Base-by-base conservation (phyloP, 2,888 invertebrate genomes). In the Tachina grossa region DNA sequence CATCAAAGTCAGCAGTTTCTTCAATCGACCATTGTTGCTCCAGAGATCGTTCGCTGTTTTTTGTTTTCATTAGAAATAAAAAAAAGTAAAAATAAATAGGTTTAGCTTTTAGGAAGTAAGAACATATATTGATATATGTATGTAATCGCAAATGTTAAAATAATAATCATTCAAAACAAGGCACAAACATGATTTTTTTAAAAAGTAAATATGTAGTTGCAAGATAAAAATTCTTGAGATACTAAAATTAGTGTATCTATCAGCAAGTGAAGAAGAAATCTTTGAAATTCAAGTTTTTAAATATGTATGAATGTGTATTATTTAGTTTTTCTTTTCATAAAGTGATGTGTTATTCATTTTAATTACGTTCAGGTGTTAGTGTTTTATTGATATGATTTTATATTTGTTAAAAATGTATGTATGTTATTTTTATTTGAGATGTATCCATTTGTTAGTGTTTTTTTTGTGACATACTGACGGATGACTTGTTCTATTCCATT, bases 11-110 rank as follows among this genome's bases (percentile, higher is more conserved):
- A 76, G 86, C 83, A 82, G 76, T 76, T 65, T 87, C 87, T 69
- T 87, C 87, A 72, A 87, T 84, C 43, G 87, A 87, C 83, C 86
- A 83, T 85, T 87, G 87, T 43, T 86, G 80, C 66, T 87, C 86
- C 57, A 83, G 81, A 74, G 84, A 84, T 79, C 85, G 84, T 83
- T 83, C 83, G 83, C 85, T 85, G 41, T 68, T 72, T 66, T n/a
- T 66, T 31, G 16, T 61, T 66, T 6, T 9, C 47, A 49, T 19
- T 11, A 11, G 47, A 59, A 61, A 13, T 78, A 63, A 11, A 69
- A 76, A 22, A 77, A 55, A 43, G 49, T 61, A 51, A 59, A 72
- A 71, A 14, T 9, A 11, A 19, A 43, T 43, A 19, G 6, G 16
- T 66, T 83, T 47, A 71, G 31, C 31, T 68, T 77, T 45, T 57